A percentile compares a stretch with the other conserved stretches of the same genome.
Conservation (phyloP, 2,888 invertebrate genomes). For the Petrolisthes cinctipes region DNA sequence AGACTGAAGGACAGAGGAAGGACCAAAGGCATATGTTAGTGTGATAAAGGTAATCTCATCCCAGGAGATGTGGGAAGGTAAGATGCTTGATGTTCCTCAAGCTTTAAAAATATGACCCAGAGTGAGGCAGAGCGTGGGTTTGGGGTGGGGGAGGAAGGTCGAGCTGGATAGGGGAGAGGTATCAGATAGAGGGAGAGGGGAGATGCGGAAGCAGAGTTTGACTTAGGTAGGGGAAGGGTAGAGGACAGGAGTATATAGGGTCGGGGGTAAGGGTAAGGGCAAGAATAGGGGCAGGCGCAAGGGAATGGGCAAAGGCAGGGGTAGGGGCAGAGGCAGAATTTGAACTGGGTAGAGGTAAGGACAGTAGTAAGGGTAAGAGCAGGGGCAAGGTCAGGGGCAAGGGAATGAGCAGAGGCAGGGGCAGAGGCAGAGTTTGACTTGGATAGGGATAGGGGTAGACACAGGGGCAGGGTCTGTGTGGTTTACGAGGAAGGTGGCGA, state of each 20-base stretch:
- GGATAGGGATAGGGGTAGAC: background rate
- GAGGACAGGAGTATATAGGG: background rate
- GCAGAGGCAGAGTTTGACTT: background rate
- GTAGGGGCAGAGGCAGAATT: no score
- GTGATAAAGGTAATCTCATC: no score
- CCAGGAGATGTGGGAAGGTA: no score
- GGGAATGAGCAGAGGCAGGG: background rate
- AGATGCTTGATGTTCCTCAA: no score
- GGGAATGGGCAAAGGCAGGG: background rate
- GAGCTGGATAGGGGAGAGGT: background rate
- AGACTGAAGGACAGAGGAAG: no score
- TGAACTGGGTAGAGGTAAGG: background rate
- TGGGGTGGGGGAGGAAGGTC: background rate
- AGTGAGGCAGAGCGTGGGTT: background rate
- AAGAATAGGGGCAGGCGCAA: background rate
- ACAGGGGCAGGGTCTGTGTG: slow-evolving; percentile 10
- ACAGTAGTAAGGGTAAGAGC: background rate
- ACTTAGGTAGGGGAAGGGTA: background rate
- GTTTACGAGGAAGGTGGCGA: slow-evolving; percentile 29
- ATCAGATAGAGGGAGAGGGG: background rate
- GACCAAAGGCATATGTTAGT: no score
- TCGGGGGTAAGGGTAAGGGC: background rate
- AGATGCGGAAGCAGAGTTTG: no score
- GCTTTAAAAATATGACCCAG: background rate
- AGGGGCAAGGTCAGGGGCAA: background rate